Evolutionary conservation across 2,113 vertebrate genomes (phyloP).

Genomic region (Odobenus rosmarus): DNA sequence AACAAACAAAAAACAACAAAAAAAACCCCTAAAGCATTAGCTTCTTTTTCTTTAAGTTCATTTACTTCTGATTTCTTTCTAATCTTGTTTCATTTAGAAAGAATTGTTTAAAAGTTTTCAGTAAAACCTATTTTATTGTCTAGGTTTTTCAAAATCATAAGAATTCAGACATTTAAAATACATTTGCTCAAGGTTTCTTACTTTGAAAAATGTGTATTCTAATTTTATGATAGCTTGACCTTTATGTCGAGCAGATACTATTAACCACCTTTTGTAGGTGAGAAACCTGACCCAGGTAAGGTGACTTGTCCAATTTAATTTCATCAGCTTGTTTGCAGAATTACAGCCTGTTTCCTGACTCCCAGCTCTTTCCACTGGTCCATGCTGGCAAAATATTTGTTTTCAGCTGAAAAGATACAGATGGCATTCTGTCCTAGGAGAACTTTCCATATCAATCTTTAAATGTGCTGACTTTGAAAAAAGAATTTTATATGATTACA

Average conservation of each 20-base stretch:
- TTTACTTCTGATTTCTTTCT: conserved; percentile 42
- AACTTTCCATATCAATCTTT: not conserved
- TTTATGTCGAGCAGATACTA: not conserved
- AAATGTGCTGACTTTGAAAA: not conserved
- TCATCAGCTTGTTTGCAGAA: not conserved
- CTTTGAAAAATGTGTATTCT: not conserved
- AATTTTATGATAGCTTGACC: not conserved
- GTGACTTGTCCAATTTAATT: not conserved
- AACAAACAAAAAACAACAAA: no score
- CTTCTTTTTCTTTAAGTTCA: not conserved
- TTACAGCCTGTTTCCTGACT: not conserved
- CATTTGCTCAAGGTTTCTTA: not conserved
- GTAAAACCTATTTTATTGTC: not conserved
- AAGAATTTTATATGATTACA: not conserved
- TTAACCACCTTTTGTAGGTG: not conserved
- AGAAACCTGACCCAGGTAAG: not conserved
- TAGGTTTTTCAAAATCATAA: conserved; percentile 25
- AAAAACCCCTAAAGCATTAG: not conserved
- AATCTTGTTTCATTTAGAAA: conserved; percentile 29
- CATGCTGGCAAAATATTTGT: not conserved
- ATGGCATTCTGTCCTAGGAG: not conserved
- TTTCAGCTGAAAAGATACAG: not conserved
- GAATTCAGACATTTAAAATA: not conserved
- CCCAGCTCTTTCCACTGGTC: not conserved
- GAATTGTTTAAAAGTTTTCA: not conserved